Percentiles rank a stretch among this genome's conserved stretches.
Conservation (phyloP, 2,113 vertebrate species). For the Tamias sibiricus region DNA sequence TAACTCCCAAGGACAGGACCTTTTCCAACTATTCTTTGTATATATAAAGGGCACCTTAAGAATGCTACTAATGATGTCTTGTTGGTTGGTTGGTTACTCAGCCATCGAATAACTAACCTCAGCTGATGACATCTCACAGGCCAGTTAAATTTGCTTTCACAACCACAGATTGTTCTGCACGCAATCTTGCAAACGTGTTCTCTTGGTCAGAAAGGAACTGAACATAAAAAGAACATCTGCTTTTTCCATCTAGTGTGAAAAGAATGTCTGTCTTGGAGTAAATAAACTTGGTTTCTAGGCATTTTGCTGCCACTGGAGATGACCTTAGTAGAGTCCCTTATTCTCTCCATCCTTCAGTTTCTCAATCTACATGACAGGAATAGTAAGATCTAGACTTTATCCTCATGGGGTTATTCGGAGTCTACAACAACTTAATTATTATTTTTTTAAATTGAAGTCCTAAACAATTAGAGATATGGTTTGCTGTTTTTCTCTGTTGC, state of each 20-base stretch:
- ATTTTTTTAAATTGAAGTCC: neutral
- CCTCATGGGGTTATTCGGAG: neutral
- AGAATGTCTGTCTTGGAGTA: conserved; percentile 35
- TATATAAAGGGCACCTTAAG: neutral
- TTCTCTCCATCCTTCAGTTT: neutral
- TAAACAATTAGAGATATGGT: neutral
- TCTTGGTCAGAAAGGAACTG: conserved; percentile 45
- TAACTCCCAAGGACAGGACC: neutral
- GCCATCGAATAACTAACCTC: neutral
- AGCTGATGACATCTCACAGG: conserved; percentile 20
- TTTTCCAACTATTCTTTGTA: conserved; percentile 29
- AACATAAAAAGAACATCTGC: conserved; percentile 64
- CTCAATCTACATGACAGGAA: conserved; percentile 12
- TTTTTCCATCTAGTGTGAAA: conserved; percentile 47
- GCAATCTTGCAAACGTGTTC: conserved; percentile 22
- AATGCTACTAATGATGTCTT: conserved; percentile 17
- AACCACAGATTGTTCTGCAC: neutral
- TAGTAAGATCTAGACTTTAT: neutral
- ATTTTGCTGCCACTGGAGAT: conserved; percentile 57
- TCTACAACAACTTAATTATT: conserved; percentile 10
- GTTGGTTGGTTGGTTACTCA: conserved; percentile 29
- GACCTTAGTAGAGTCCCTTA: conserved; percentile 55
- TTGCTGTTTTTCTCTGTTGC: neutral
- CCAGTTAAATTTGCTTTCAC: conserved; percentile 8
- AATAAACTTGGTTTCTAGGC: conserved; percentile 74